Evolutionary conservation across 1,140 invertebrate genomes (phyloP).

Genomic region (Batillaria attramentaria): DNA sequence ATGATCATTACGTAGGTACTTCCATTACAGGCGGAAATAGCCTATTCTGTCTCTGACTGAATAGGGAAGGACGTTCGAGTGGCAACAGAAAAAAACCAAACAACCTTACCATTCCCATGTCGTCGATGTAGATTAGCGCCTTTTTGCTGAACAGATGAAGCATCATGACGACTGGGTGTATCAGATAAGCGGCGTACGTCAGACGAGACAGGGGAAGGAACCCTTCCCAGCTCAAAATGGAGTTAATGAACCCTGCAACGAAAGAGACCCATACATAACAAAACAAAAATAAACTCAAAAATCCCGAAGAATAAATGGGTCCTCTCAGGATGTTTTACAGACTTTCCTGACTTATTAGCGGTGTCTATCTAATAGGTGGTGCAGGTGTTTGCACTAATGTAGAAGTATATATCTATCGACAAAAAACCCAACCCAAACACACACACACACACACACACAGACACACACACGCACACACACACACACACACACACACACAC

Average conservation of each 20-base stretch:
- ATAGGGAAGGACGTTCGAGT: not conserved
- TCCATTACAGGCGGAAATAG: no score
- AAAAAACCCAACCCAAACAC: not conserved
- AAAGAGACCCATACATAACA: not conserved
- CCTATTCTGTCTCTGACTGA: not conserved
- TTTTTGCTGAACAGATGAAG: slow-evolving; percentile 48
- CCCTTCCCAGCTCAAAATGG: slow-evolving; percentile 83
- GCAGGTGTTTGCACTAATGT: no score
- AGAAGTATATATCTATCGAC: not conserved
- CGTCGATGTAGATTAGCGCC: slow-evolving; percentile 43
- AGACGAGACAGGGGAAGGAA: slow-evolving; percentile 89
- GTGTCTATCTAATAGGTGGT: no score
- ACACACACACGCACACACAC: slow-evolving; percentile 12
- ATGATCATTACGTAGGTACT: no score
- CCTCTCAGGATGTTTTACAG: no score
- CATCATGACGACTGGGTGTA: slow-evolving; percentile 77
- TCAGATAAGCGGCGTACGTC: slow-evolving; percentile 91
- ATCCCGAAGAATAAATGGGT: not conserved
- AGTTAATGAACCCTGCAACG: slow-evolving; percentile 78
- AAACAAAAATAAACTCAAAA: not conserved
- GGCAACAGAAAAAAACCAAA: not conserved
- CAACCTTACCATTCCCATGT: slow-evolving; percentile 53
- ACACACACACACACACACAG: slow-evolving; percentile 11
- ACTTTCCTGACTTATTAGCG: no score
- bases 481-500: not conserved